These are phyloP conservation scores for Scaptomyza cyrtandrae DNA, from an alignment of 2,888 invertebrate genomes.

Conservation along the genomic window DNA sequence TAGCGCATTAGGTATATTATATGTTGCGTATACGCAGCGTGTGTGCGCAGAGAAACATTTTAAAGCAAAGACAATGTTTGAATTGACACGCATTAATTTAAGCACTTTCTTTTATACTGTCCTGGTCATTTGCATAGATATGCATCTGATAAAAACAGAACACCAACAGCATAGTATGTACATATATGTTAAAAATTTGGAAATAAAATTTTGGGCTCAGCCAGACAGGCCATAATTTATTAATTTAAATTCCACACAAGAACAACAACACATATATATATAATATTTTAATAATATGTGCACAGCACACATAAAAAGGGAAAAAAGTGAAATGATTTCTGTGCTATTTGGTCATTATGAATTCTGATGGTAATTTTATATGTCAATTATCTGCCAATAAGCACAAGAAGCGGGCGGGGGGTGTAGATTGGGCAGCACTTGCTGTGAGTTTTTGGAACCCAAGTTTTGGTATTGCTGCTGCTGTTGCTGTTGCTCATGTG, in stretches of 20 bases:
- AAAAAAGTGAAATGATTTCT: constrained; percentile 75
- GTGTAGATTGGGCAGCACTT: constrained; percentile 10
- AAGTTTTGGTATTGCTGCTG: constrained; percentile 4
- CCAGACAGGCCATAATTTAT: constrained; percentile 58
- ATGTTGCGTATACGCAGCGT: constrained; percentile 31
- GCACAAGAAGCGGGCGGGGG: constrained; percentile 44
- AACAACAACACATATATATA: constrained; percentile 13
- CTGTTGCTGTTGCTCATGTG: constrained; percentile 52
- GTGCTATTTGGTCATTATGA: constrained; percentile 66
- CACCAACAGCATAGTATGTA: constrained; percentile 19
- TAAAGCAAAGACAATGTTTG: constrained; percentile 3
- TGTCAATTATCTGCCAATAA: constrained; percentile 84
- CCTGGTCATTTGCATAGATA: constrained; percentile 58
- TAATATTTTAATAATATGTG: constrained; percentile 56
- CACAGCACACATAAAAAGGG: constrained; percentile 26
- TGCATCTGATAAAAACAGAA: constrained; percentile 36
- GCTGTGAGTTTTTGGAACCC: constrained; percentile 47
- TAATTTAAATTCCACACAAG: constrained; percentile 74
- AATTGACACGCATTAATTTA: constrained; percentile 55
- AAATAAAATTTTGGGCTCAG: constrained; percentile 2
- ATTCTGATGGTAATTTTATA: constrained; percentile 82
- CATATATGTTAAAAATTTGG: not conserved
- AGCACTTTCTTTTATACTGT: constrained; percentile 45
- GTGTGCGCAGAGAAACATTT: not conserved
- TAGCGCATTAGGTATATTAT: constrained; percentile 23